Conservation (phyloP, 2,113 vertebrate species). For the Promerops cafer region DNA sequence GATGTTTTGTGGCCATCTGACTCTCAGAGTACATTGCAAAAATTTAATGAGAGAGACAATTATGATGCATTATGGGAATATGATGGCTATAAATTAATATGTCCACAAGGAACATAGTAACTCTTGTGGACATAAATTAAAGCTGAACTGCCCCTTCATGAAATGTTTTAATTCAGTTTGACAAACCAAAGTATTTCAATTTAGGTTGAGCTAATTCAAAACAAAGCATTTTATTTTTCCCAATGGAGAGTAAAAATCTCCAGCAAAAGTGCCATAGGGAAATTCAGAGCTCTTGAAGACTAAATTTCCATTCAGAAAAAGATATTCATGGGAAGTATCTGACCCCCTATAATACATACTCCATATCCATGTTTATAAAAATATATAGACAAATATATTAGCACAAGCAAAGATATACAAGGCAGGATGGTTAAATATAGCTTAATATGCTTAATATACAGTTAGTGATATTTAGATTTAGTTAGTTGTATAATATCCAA, state of each 20-base stretch:
- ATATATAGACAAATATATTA: background rate
- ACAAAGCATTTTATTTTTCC: conserved; percentile 59
- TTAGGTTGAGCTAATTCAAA: conserved; percentile 41
- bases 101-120: conserved; percentile 3
- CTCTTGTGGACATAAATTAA: conserved; percentile 16
- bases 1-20: conserved; percentile 31
- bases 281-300: background rate
- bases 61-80: conserved; percentile 31
- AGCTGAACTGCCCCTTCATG: background rate
- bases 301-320: conserved; percentile 44
- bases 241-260: conserved; percentile 4
- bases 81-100: conserved; percentile 34
- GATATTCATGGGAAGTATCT: conserved; percentile 51
- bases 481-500: background rate
- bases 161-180: conserved; percentile 49
- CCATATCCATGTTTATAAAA: background rate
- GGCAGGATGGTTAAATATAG: background rate
- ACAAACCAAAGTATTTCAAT: conserved; percentile 51
- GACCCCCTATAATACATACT: conserved; percentile 33
- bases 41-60: background rate
- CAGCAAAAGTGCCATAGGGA: conserved; percentile 32
- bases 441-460: background rate
- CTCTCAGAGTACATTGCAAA: background rate
- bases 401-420: background rate
- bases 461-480: background rate